Base-by-base conservation (phyloP, 2,888 invertebrate species). In the Barypeithes pellucidus region DNA sequence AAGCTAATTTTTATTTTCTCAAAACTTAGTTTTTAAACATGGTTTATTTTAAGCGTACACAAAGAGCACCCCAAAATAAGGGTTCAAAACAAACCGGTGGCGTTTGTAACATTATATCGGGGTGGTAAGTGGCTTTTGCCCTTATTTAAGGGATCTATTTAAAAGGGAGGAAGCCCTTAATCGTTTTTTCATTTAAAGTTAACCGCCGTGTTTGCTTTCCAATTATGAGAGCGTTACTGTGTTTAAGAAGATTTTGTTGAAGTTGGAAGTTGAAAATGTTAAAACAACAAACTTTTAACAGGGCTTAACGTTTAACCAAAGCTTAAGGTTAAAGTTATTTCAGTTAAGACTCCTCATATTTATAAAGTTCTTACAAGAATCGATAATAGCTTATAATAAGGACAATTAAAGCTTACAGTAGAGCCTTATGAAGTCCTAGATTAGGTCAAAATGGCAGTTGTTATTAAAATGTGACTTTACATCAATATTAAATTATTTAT, bases 151-250 rank as follows among this genome's bases (percentile, higher is more conserved):
- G 80, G 80, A 80, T 59, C 29, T 81, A 79, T 80, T 78, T 79
- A 79, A 81, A 81, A 80, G 81, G 78, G 79, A 80, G 78, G 78
- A 77, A 79, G 79, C 80, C 79, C 80, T 82, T 82, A 82, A 82
- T 82, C 82, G 81, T 77, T 81, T 80, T 80, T 79, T 78, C 69
- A 80, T 83, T 83, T 82, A 82, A 82, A 81, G 79, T 79, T 78
- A 79, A 81, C 83, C 82, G 82, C 80, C 78, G 77, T 83, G 82
- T 83, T 83, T 82, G 82, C 80, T 81, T 80, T 83, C 81, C 82
- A 82, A 82, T 83, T 83, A 83, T 78, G 80, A 73, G 76, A 76
- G 78, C 78, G 78, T 78, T 79, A 76, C 76, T 77, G 72, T 52
- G 14, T 71, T 39, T 73, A 73, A 76, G 73, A 68, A 70, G 67